Evolutionary conservation across 92 coral and sea anemone genomes (phyloP), one percentile per base, ranked within the genome.

Genomic region (Micromussa lordhowensis): DNA sequence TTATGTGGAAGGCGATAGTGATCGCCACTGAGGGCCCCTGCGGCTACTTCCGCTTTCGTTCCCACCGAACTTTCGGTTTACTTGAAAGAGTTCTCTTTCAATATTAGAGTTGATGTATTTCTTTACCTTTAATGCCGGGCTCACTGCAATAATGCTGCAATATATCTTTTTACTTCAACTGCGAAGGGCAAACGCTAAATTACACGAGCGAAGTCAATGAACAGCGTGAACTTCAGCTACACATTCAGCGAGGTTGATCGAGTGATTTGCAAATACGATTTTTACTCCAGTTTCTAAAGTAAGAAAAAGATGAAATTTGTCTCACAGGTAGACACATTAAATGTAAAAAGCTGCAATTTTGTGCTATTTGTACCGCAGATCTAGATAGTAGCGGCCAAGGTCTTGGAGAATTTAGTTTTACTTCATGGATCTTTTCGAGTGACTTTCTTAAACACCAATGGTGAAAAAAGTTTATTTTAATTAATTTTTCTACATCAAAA

Each of bases 161-260:
- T 66, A 24, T 1, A 66, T 63, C 17, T 30, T 66, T 24, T 66
- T 66, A 9, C 16, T 66, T 26, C 71, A 18, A 1, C 32, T 9
- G 12, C 71, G 32, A 66, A 9, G 34, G 17, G 8, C 34, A 31
- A 28, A 28, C 71, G 1, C 10, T 14, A 66, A 66, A 28, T 28
- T 15, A 13, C 12, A 66, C 26, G 68, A n/a, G 29, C 22, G 22
- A 63, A 63, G 69, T 63, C 69, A 63, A n/a, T 63, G 69, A 63
- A 63, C 69, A 77, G 28, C 49, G 63, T 77, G 80, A 77, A 77
- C 49, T 35, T 77, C 51, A 77, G 26, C 35, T n/a, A 6, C n/a
- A 63, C 26, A 7, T 26, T 66, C 71, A 5, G 3, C 32, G 15
- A 66, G 12, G 29, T 66, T 5, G n/a, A 55, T 15, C 22, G 18